Conservation (phyloP, 2,888 invertebrate species). For the Sisyra terminalis region DNA sequence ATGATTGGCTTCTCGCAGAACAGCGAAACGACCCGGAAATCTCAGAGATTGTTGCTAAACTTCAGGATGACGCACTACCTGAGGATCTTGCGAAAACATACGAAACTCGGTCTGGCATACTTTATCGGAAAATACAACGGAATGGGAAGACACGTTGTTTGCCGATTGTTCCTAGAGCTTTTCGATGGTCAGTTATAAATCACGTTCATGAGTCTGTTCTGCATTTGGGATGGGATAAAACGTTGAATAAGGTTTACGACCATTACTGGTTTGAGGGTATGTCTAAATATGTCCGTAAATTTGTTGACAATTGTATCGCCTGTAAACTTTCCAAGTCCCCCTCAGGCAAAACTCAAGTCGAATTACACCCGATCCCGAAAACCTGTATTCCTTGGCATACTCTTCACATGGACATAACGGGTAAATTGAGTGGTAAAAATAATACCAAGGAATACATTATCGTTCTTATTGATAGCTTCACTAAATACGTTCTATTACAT, state of each 20-base stretch:
- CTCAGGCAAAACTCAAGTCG: conserved; percentile 16
- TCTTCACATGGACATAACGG: conserved; percentile 16
- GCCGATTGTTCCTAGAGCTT: conserved; percentile 8
- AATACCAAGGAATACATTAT: conserved; percentile 17
- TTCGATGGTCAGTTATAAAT: conserved; percentile 5
- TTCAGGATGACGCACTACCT: conserved; percentile 8
- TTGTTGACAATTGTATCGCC: conserved; percentile 12
- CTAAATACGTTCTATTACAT: conserved; percentile 14
- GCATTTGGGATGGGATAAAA: conserved; percentile 3
- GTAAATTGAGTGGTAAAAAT: conserved; percentile 16
- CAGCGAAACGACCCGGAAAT: conserved; percentile 9
- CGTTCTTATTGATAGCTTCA: conserved; percentile 16
- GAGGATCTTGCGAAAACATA: conserved; percentile 10
- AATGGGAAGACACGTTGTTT: conserved; percentile 8
- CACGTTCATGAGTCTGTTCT: conserved; percentile 1
- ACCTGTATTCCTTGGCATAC: conserved; percentile 16
- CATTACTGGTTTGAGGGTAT: conserved; percentile 14
- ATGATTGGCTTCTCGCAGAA: conserved; percentile 10
- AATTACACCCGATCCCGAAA: conserved; percentile 20
- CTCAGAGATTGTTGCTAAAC: conserved; percentile 5
- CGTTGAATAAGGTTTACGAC: conserved; percentile 12
- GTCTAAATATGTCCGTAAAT: conserved; percentile 12
- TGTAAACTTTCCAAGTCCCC: conserved; percentile 5
- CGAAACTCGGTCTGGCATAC: conserved; percentile 7
- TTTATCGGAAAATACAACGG: conserved; percentile 9